Percentiles rank a stretch among this genome's conserved stretches.
Evolutionary conservation across 2,888 invertebrate species (phyloP).

Genomic region (Eugnorisma glareosa): DNA sequence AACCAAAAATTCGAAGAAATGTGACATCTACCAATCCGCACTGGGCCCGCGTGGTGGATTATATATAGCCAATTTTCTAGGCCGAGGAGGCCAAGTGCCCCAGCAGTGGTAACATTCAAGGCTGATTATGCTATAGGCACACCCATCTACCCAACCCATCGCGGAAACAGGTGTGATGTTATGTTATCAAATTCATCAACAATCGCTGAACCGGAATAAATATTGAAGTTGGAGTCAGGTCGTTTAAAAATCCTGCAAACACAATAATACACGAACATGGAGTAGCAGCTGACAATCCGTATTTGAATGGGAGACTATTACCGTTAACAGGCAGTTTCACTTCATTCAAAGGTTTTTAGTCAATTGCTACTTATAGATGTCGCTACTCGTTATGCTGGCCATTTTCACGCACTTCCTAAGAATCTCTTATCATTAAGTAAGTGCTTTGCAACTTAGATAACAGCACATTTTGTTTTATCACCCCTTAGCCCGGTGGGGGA

Average conservation of each 20-base stretch:
- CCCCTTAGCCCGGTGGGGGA: constrained; percentile 18
- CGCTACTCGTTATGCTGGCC: constrained; percentile 46
- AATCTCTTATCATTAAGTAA: constrained; percentile 57
- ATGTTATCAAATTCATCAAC: not conserved
- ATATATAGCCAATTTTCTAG: too few species aligned
- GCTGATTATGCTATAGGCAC: too few species aligned
- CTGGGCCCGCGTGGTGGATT: too few species aligned
- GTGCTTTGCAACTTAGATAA: constrained; percentile 55
- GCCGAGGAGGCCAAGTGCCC: too few species aligned
- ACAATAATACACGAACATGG: constrained; percentile 17
- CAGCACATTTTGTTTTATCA: constrained; percentile 60
- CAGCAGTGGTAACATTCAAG: too few species aligned
- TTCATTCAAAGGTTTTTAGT: constrained; percentile 51
- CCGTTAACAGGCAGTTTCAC: constrained; percentile 25
- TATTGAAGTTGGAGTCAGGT: not conserved
- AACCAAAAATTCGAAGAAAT: too few species aligned
- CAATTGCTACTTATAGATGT: constrained; percentile 49
- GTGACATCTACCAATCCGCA: too few species aligned
- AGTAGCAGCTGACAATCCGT: constrained; percentile 1
- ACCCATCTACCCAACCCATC: too few species aligned
- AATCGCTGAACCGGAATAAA: not conserved
- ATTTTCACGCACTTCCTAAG: constrained; percentile 51
- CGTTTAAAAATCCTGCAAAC: not conserved
- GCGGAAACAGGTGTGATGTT: not conserved
- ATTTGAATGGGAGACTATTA: constrained; percentile 10